Percentiles rank a stretch among this genome's conserved stretches.
phyloP scores from a whole-genome alignment of 1,140 invertebrate species.

The Caerostris darwini region DNA sequence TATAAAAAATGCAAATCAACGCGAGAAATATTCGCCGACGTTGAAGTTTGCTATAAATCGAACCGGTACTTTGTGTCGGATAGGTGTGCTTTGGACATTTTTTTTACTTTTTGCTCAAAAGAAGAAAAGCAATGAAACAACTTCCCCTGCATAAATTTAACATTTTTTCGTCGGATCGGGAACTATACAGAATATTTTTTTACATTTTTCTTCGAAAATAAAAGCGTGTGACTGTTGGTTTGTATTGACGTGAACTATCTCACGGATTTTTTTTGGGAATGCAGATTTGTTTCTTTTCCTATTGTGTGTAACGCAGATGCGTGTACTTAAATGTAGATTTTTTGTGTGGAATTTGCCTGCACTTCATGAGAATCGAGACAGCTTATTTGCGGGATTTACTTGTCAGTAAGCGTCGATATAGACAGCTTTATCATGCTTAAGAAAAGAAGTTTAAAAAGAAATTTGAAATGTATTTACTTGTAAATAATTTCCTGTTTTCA shows the following conservation, averaged over 20 bases:
- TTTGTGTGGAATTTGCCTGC: not conserved
- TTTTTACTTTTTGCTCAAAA: not conserved
- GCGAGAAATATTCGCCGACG: not conserved
- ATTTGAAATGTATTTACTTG: too few relatives aligned
- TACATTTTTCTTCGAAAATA: constrained; percentile 1
- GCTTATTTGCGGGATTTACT: not conserved
- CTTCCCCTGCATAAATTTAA: not conserved
- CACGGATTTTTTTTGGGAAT: not conserved
- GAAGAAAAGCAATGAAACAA: not conserved
- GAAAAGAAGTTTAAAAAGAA: too few relatives aligned
- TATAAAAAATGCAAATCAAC: constrained; percentile 26
- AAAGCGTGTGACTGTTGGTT: not conserved
- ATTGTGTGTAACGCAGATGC: not conserved
- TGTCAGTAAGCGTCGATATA: not conserved
- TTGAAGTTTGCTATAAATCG: constrained; percentile 20
- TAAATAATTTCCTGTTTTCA: too few relatives aligned
- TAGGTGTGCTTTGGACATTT: constrained; percentile 5
- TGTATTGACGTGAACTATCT: not conserved
- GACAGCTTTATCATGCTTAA: too few relatives aligned
- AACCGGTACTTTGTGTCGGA: not conserved
- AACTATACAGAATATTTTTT: not conserved
- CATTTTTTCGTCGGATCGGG: not conserved
- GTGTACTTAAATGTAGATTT: not conserved
- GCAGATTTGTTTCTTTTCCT: not conserved
- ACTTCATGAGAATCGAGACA: not conserved